Conservation (phyloP, 2,113 vertebrate genomes). For the Pogona vitticeps region DNA sequence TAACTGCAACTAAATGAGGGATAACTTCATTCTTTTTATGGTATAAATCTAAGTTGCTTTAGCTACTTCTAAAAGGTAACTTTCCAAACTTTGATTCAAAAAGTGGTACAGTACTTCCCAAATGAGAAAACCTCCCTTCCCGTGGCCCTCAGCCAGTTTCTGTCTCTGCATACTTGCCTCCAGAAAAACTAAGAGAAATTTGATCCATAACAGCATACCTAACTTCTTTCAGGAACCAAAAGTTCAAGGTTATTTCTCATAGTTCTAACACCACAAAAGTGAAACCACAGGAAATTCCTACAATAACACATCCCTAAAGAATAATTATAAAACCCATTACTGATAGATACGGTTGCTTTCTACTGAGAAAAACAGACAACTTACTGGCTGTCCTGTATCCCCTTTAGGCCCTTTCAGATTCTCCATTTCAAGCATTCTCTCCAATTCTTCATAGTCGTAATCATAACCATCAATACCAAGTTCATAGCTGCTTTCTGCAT, state of each 20-base stretch:
- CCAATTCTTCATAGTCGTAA: conserved; percentile 87
- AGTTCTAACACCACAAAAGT: background rate
- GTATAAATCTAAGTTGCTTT: too few species aligned
- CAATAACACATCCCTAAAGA: background rate
- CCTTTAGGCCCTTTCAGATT: conserved; percentile 89
- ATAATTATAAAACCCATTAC: background rate
- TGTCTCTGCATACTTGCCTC: background rate
- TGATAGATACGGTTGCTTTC: conserved; percentile 27
- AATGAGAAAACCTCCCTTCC: background rate
- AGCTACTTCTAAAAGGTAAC: too few species aligned
- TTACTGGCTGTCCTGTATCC: conserved; percentile 90
- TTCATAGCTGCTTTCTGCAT: conserved; percentile 76
- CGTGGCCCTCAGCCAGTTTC: background rate
- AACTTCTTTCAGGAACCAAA: background rate
- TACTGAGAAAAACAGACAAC: conserved; percentile 71
- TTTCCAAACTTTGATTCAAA: background rate
- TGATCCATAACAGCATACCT: background rate
- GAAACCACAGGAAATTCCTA: conserved; percentile 2
- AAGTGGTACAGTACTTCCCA: too few species aligned
- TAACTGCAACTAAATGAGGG: too few species aligned
- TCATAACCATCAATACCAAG: conserved; percentile 81
- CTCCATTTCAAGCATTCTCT: conserved; percentile 84
- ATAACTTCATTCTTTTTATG: too few species aligned
- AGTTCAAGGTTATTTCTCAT: background rate
- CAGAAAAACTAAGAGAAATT: background rate